Base-by-base conservation (phyloP, 2,113 vertebrate genomes). In the Nerophis lumbriciformis region DNA sequence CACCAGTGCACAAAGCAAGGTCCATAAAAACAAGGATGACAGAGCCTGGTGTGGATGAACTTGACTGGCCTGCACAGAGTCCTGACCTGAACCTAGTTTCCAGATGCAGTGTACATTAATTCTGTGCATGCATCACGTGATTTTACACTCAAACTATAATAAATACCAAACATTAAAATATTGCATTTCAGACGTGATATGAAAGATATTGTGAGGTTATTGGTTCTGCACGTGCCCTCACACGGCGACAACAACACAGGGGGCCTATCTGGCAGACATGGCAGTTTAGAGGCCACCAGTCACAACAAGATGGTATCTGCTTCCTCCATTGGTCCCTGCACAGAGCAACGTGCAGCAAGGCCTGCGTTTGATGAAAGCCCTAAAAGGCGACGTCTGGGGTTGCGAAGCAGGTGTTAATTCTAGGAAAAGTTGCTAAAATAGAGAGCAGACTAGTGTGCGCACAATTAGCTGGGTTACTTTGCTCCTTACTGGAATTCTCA, bases 281-380 rank as follows among this genome's bases (percentile, higher is more conserved):
- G 19, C 38, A 54, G 59, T 62, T 66, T 73, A 6, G 14, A 51
- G 7, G 53, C 39, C 54, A 45, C 16, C 52, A 82, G 83, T 55
- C 81, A 87, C 64, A 88, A 85, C 80, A 84, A 48, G 6, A 48
- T 3, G 67, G 67, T 82, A 87, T 87, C 85, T 75, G 62, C 53
- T 35, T 68, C 77, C 75, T 73, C 58, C 64, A 78, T 85, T 79
- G 13, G 50, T 8, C 64, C 70, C 71, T 2, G 66, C 64, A 49
- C 36, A 36, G 38, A 48, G 67, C 73, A 59, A 78, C 69, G 51
- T 78, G 83, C 72, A 61, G 78, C 63, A 48, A 6, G 61, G 59
- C 57, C 65, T 68, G 50, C 50, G 61, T 61, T 63, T 57, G n/a
- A 70, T 66, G 36, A 36, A 66, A 58, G 61, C 13, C 36, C 47